A percentile compares a stretch with the other conserved stretches of the same genome.
Conservation (phyloP, 1,140 invertebrate species). For the Microplitis demolitor region DNA sequence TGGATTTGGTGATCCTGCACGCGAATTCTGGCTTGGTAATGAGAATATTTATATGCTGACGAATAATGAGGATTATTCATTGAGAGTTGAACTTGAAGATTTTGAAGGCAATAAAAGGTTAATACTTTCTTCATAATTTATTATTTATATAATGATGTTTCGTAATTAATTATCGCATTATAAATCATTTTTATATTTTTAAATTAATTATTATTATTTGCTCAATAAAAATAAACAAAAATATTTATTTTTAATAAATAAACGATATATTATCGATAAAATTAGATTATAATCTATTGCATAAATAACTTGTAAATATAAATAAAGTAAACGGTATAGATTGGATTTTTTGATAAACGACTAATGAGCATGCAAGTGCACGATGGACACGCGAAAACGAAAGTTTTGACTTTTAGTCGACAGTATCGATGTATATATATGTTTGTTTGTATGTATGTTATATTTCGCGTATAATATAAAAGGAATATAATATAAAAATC, state of each 20-base stretch:
- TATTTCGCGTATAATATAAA: no score
- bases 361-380: slow-evolving; percentile 12
- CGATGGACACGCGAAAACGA: slow-evolving; percentile 6
- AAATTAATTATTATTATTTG: no score
- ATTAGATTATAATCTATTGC: neutral
- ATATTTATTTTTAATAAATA: neutral
- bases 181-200: no score
- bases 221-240: no score
- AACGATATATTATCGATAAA: slow-evolving; percentile 3
- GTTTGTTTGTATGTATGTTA: neutral
- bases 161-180: neutral
- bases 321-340: neutral
- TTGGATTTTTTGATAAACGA: slow-evolving; percentile 23
- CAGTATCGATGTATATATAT: neutral
- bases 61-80: slow-evolving; percentile 89
- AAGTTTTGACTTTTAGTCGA: slow-evolving; percentile 3
- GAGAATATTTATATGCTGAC: slow-evolving; percentile 94
- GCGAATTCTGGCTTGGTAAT: slow-evolving; percentile 93
- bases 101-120: slow-evolving; percentile 92
- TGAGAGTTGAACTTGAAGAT: slow-evolving; percentile 88
- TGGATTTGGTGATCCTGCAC: slow-evolving; percentile 88
- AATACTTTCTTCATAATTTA: neutral
- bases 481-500: neutral
- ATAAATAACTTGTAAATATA: slow-evolving; percentile 4
- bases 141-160: neutral